Conservation (phyloP, 2,888 invertebrate species). For the Leptarthrus brevirostris region DNA sequence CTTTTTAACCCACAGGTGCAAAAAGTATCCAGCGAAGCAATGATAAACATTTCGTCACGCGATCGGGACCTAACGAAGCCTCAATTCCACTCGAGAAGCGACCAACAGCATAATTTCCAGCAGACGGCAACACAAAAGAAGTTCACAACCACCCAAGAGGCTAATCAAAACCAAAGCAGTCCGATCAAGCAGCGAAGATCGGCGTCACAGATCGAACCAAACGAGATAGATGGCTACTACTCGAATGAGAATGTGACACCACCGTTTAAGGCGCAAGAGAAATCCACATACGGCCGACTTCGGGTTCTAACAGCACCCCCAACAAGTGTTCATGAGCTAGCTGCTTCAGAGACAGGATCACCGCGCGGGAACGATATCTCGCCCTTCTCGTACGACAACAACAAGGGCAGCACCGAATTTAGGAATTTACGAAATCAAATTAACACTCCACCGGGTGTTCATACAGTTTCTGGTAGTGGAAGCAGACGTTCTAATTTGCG, state of each 20-base stretch:
- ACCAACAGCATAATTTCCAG: slow-evolving; percentile 55
- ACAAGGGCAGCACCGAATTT: slow-evolving; percentile 48
- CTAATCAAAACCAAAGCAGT: slow-evolving; percentile 52
- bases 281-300: slow-evolving; percentile 78
- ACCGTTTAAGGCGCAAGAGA: slow-evolving; percentile 66
- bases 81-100: slow-evolving; percentile 50
- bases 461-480: slow-evolving; percentile 55
- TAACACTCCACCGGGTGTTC: slow-evolving; percentile 43
- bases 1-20: slow-evolving; percentile 54
- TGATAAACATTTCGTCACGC: slow-evolving; percentile 54
- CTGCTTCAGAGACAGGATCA: slow-evolving; percentile 60
- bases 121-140: slow-evolving; percentile 49
- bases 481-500: slow-evolving; percentile 64
- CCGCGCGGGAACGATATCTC: slow-evolving; percentile 59
- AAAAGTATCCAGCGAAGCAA: slow-evolving; percentile 55
- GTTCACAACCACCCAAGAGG: neutral
- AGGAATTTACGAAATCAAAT: slow-evolving; percentile 54
- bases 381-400: slow-evolving; percentile 59
- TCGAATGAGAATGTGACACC: slow-evolving; percentile 52
- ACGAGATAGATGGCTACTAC: slow-evolving; percentile 53
- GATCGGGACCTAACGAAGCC: slow-evolving; percentile 40
- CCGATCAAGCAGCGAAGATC: slow-evolving; percentile 56
- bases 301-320: slow-evolving; percentile 77
- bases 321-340: slow-evolving; percentile 69
- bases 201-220: slow-evolving; percentile 57